These are phyloP conservation scores for Perdita meconis DNA, from an alignment of 2,888 invertebrate species.

Conservation along the genomic window DNA sequence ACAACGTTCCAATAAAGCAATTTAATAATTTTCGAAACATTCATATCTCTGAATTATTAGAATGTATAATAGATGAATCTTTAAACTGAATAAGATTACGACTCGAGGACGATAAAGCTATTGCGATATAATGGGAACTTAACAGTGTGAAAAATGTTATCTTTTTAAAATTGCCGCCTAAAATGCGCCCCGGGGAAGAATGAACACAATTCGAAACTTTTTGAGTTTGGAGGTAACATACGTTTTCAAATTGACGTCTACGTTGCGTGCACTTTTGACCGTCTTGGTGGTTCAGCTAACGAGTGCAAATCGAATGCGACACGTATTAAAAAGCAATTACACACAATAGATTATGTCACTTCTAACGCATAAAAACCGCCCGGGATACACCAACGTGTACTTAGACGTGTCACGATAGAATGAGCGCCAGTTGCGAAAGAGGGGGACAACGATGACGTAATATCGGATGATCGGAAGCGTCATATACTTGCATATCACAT, in stretches of 20 bases:
- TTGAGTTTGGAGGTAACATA: slow-evolving; percentile 12
- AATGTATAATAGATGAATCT: too few species aligned
- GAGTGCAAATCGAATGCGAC: background rate
- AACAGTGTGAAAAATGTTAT: background rate
- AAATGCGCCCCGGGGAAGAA: background rate
- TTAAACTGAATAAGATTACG: background rate
- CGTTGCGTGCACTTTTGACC: background rate
- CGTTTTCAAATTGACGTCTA: slow-evolving; percentile 23
- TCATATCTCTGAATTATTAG: background rate
- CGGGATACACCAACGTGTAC: slow-evolving; percentile 23
- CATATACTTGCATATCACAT: slow-evolving; percentile 53
- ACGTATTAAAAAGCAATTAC: slow-evolving; percentile 10
- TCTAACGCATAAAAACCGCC: slow-evolving; percentile 34
- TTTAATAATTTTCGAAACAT: background rate
- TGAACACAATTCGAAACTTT: slow-evolving; percentile 7
- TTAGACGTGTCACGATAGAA: slow-evolving; percentile 38
- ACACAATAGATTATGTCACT: slow-evolving; percentile 21
- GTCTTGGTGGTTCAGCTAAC: background rate
- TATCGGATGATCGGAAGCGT: slow-evolving; percentile 79
- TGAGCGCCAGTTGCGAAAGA: slow-evolving; percentile 25
- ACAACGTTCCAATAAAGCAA: too few species aligned
- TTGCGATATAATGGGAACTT: background rate
- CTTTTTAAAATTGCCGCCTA: slow-evolving; percentile 41
- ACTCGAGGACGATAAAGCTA: background rate
- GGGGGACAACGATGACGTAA: slow-evolving; percentile 75